Evolutionary conservation across 2,888 invertebrate genomes (phyloP), one percentile per base, ranked within the genome.

Genomic region (Flexamia atlantica): DNA sequence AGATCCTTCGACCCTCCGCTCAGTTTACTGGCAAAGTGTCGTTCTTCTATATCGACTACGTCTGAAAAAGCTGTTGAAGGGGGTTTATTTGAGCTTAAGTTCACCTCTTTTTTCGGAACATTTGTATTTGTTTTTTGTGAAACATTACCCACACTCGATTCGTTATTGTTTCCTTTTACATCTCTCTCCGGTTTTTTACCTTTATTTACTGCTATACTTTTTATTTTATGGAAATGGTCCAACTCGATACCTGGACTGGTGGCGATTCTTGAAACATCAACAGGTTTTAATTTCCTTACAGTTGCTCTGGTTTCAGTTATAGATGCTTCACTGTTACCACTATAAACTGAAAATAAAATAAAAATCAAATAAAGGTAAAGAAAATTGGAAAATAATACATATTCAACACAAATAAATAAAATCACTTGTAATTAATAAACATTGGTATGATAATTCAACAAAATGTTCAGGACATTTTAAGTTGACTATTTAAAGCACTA

Each of bases 271-370:
- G 46, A 76, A 17, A 76, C 46, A 14, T 76, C 74, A 46, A 25
- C 40, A 1, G 95, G 93, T 87, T 92, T 93, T 42, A 96, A 90
- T 87, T 94, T 95, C 86, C 92, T 93, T 14, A 96, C 93, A 23
- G 93, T 92, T 0, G 95, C 94, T 89, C 93, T 94, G 23, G 92
- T 93, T 90, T 95, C 94, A 64, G 28, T 64, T 80, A 91, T 94
- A 14, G 30, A 88, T 94, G 93, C 4, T 91, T 91, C 82, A 91
- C 90, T 72, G 93, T 91, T 42, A 93, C 94, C 83, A 96, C 96
- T 96, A 87, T 84, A 89, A 89, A 86, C 28, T 86, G 86, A 85
- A 81, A 70, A 72, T 57, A 57, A 83, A 81, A 70, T 80, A n/a
- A 60, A 28, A 81, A 28, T 42, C 68, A 60, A 46, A 74, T 17